Base-by-base conservation (phyloP, 2,888 invertebrate genomes). In the Punctoribates punctum region DNA sequence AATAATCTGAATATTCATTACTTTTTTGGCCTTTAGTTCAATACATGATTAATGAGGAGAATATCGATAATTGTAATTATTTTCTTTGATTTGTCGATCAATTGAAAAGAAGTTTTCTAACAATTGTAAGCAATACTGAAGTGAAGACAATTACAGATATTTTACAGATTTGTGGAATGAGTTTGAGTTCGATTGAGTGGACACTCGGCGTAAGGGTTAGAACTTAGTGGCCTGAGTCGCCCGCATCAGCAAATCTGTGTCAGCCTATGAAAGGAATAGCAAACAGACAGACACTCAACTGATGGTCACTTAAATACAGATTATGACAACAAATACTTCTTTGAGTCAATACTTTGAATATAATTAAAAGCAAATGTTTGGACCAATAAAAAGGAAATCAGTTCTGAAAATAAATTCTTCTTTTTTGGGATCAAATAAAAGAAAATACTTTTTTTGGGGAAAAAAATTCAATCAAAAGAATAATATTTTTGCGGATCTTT, bases 221-320 rank as follows among this genome's bases (percentile, higher is more conserved):
- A 75, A 75, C 70, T 75, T 75, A 72, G 75, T 75, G 48, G 75
- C 75, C 75, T 75, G 75, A 25, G 75, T 75, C 13, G 75, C 75
- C 60, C 75, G 48, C 75, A 75, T 46, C 73, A 75, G 48, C 29
- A 75, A 51, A 48, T 72, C 75, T 72, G 75, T 70, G 73, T 75
- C 72, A 1, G 75, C 72, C 75, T 75, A 72, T 62, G 17, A 20
- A 27, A 15, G 25, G 74, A 67, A 67, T 20, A 67, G 38, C n/a
- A 38, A 34, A 38, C 13, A 29, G 8, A 29, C 27, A 29, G 34
- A 65, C 27, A 65, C 25, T 57, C 57, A 25, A 15, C 27, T 25
- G 29, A 65, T 65, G 27, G 25, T n/a, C 60, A 60, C 3, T 38
- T 67, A 38, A 15, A 67, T 60, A 60, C 11, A 15, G 27, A 27